phyloP scores from a whole-genome alignment of 1,140 invertebrate species.

The Gryon sp. region DNA sequence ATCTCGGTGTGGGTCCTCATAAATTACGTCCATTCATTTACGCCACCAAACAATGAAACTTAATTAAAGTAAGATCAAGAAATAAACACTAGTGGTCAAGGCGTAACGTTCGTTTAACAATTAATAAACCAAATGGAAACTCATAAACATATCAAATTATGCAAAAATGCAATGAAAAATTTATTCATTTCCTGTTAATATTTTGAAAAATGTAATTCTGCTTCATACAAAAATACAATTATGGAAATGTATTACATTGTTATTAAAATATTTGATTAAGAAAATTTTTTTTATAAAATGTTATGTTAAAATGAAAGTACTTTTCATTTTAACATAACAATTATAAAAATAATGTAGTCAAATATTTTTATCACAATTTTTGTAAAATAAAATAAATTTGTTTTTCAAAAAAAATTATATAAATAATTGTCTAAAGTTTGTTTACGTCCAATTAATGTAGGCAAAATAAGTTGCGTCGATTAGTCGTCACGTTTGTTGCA shows the following conservation, averaged over 20 bases:
- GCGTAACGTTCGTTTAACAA: background rate
- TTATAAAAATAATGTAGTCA: too few relatives aligned
- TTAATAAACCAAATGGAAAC: background rate
- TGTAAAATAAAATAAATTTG: slow-evolving; percentile 13
- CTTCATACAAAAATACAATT: too few relatives aligned
- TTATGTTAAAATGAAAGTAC: too few relatives aligned
- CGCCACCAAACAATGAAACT: slow-evolving; percentile 40
- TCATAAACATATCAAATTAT: slow-evolving; percentile 7
- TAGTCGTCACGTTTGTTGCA: slow-evolving; percentile 8
- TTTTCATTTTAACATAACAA: too few relatives aligned
- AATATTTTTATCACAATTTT: too few relatives aligned
- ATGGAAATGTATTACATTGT: too few relatives aligned
- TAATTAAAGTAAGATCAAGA: slow-evolving; percentile 50
- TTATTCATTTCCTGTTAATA: too few relatives aligned
- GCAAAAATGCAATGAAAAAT: slow-evolving; percentile 5
- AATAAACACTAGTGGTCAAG: slow-evolving; percentile 18
- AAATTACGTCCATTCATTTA: slow-evolving; percentile 40
- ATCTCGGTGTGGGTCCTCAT: slow-evolving; percentile 28
- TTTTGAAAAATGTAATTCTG: too few relatives aligned
- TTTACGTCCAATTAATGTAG: too few relatives aligned
- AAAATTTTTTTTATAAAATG: too few relatives aligned
- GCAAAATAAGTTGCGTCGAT: slow-evolving; percentile 14
- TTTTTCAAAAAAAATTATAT: background rate
- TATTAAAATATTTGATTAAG: too few relatives aligned
- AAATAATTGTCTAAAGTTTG: too few relatives aligned